Percentiles rank a stretch among this genome's conserved stretches.
Evolutionary conservation across 2,888 invertebrate genomes (phyloP).

Genomic region (Crocallis elinguaria): DNA sequence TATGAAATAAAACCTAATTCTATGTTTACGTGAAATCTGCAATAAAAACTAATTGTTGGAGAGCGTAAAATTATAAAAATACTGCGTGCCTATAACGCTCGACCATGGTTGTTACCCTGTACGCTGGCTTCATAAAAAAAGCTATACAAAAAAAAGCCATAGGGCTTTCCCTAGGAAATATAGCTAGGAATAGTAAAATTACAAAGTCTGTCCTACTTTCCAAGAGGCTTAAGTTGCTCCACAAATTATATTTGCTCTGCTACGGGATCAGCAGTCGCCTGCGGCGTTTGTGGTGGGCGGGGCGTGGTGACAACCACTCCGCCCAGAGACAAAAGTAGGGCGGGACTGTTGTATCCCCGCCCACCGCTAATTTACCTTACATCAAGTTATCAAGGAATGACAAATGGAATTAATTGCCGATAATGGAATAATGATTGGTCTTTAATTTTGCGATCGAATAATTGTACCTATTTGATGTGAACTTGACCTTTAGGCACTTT

Average conservation of each 20-base stretch:
- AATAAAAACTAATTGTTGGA: too few species aligned
- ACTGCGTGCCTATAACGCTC: too few species aligned
- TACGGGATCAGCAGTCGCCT: constrained; percentile 13
- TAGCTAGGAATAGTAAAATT: too few species aligned
- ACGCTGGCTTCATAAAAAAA: too few species aligned
- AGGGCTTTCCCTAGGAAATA: neutral
- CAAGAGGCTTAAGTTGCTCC: constrained; percentile 7
- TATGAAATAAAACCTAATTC: too few species aligned
- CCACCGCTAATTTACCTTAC: constrained; percentile 50
- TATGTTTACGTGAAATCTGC: too few species aligned
- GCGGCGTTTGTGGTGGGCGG: constrained; percentile 9
- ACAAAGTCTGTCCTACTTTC: constrained; percentile 9
- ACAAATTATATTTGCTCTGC: too few species aligned
- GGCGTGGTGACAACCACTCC: constrained; percentile 42
- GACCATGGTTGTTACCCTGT: too few species aligned
- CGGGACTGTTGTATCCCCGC: constrained; percentile 40
- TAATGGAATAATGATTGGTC: constrained; percentile 22
- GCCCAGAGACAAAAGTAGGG: constrained; percentile 41
- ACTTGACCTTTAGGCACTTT: neutral
- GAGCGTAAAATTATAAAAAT: too few species aligned
- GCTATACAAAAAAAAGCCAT: too few species aligned
- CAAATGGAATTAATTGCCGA: constrained; percentile 16
- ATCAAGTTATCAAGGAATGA: constrained; percentile 23
- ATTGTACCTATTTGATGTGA: neutral
- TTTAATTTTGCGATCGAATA: constrained; percentile 4